A percentile compares a stretch with the other conserved stretches of the same genome.
Evolutionary conservation across 2,797 vertebrate species (phyloP).

Genomic region (Gadopsis bispinosus): DNA sequence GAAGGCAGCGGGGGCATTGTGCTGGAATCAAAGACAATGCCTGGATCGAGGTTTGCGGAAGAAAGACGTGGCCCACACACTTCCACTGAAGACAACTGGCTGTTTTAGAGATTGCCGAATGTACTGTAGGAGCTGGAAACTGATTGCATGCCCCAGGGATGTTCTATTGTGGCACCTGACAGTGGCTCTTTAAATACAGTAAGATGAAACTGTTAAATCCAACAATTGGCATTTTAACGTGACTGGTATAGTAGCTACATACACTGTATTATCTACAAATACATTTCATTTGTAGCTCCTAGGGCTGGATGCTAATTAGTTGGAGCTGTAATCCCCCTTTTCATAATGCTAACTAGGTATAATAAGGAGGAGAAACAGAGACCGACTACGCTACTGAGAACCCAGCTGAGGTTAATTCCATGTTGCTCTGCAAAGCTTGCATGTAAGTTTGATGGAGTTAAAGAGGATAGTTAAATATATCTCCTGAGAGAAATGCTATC

Average conservation of each 20-base stretch:
- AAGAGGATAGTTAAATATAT: slow-evolving; percentile 39
- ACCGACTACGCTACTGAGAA: slow-evolving; percentile 40
- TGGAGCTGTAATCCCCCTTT: slow-evolving; percentile 68
- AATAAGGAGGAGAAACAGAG: slow-evolving; percentile 53
- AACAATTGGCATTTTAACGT: slow-evolving; percentile 49
- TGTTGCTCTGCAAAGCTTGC: slow-evolving; percentile 40
- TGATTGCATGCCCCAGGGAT: slow-evolving; percentile 66
- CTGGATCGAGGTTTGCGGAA: slow-evolving; percentile 71
- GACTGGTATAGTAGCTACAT: slow-evolving; percentile 48
- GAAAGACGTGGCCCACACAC: slow-evolving; percentile 65
- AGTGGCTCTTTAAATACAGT: slow-evolving; percentile 47
- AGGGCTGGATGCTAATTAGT: slow-evolving; percentile 70
- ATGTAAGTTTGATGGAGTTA: slow-evolving; percentile 40
- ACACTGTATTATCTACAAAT: slow-evolving; percentile 61
- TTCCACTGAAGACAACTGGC: slow-evolving; percentile 66
- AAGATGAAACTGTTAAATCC: slow-evolving; percentile 54
- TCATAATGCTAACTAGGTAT: slow-evolving; percentile 44
- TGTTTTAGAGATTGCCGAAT: slow-evolving; percentile 58
- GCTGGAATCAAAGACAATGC: slow-evolving; percentile 75
- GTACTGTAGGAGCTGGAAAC: slow-evolving; percentile 54
- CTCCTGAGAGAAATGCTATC: slow-evolving; percentile 33
- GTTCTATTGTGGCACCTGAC: slow-evolving; percentile 49
- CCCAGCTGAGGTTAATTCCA: slow-evolving; percentile 57
- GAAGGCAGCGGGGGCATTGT: slow-evolving; percentile 68
- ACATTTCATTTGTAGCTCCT: slow-evolving; percentile 53